These are phyloP conservation scores for Odontocerum albicorne DNA, from an alignment of 2,888 invertebrate genomes.

Conservation along the genomic window DNA sequence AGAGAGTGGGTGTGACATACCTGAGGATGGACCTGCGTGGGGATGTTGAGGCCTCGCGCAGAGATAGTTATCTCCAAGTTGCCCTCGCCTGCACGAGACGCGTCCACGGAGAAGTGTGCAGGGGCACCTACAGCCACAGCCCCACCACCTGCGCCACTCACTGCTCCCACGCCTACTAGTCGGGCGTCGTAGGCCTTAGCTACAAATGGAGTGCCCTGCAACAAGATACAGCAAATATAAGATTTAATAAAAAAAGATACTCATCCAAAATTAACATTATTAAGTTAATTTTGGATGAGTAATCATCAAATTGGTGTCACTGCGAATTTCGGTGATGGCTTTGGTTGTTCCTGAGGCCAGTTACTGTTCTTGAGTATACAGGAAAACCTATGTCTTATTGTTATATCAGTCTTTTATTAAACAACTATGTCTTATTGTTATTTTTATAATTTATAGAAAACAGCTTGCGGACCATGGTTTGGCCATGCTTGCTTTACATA, in stretches of 20 bases:
- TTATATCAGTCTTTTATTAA: too few species aligned
- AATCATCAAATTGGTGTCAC: not conserved
- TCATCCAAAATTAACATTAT: too few species aligned
- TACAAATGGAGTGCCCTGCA: conserved; percentile 80
- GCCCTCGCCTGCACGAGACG: conserved; percentile 95
- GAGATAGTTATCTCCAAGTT: conserved; percentile 96
- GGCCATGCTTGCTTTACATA: too few species aligned
- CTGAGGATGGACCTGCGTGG: conserved; percentile 92
- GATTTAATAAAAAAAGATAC: not conserved
- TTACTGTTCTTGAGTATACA: too few species aligned
- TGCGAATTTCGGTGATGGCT: too few species aligned
- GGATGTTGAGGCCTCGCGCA: conserved; percentile 89
- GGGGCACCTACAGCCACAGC: conserved; percentile 84
- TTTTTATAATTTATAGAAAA: too few species aligned
- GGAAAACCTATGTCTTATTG: too few species aligned
- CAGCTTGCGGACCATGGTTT: too few species aligned
- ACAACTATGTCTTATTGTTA: too few species aligned
- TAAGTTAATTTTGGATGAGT: not conserved
- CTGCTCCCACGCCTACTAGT: conserved; percentile 79
- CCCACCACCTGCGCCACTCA: conserved; percentile 76
- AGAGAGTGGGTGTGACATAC: too few species aligned
- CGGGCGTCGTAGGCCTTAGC: conserved; percentile 94
- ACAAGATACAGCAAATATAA: too few species aligned
- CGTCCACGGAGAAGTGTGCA: conserved; percentile 94
- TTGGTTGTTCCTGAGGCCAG: too few species aligned